A percentile compares a stretch with the other conserved stretches of the same genome.
phyloP scores from a whole-genome alignment of 2,113 vertebrate genomes.

The Mus spicilegus region DNA sequence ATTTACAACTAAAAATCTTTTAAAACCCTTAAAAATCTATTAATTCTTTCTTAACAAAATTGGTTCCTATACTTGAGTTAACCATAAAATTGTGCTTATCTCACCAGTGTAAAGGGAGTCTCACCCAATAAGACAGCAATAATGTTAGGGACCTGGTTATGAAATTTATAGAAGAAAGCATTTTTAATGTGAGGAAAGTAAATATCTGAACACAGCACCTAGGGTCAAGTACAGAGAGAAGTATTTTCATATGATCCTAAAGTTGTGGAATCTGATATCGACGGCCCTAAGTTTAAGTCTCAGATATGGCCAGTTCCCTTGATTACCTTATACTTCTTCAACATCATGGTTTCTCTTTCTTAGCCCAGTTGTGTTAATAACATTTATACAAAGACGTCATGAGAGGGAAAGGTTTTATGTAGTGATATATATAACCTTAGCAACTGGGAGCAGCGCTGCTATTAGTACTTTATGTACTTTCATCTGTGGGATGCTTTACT shows the following conservation, averaged over 20 bases:
- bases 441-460: not conserved
- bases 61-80: not conserved
- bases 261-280: not conserved
- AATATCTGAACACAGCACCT: not conserved
- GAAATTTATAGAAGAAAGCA: not conserved
- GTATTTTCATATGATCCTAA: not conserved
- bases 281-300: not conserved
- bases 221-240: not conserved
- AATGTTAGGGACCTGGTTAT: constrained; percentile 40
- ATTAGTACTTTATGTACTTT: not conserved
- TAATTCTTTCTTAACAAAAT: constrained; percentile 37
- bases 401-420: not conserved
- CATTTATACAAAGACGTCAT: not conserved
- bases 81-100: not conserved
- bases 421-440: not conserved
- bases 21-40: constrained; percentile 45
- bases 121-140: not conserved
- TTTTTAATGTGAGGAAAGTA: not conserved
- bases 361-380: not conserved
- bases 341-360: not conserved
- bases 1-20: constrained; percentile 24
- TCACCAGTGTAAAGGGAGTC: not conserved
- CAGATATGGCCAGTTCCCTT: not conserved
- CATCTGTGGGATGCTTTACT: not conserved
- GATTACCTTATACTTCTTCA: not conserved